Base-by-base conservation (phyloP, 2,888 invertebrate species). In the Craniophora ligustri region DNA sequence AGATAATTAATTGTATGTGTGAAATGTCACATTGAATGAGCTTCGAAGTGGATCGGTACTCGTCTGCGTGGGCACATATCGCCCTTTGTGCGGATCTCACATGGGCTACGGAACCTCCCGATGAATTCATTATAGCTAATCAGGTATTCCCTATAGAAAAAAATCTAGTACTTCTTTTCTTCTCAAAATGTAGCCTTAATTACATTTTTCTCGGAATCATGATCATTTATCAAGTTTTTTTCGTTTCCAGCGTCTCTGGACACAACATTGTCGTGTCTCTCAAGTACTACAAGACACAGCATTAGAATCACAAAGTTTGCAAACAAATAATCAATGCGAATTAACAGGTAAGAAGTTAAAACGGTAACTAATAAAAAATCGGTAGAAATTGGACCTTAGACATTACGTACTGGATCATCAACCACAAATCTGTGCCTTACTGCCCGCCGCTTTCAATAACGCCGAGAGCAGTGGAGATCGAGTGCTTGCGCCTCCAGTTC, bases 1-100 rank as follows among this genome's bases (percentile, higher is more conserved):
- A 87, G 81, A 85, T 85, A 87, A 86, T 87, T 91, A 87, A 84
- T 87, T 87, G 80, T 87, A 85, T 86, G 88, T 74, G 82, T 87
- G 88, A 84, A 79, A 91, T 92, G 92, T 86, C 87, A 88, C 92
- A 91, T 93, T 93, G 93, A 93, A 93, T 93, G 92, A 93, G 81
- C 92, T 91, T 91, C 92, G 91, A 91, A 77, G 91, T 89, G 89
- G 92, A 92, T 88, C 89, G 89, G 70, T 84, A 86, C 74, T 85
- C 87, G 80, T 88, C 91, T 84, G 86, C 91, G 81, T 93, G 92
- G 93, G 93, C 91, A 83, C 92, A 91, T 76, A 87, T 92, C 79
- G 93, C 92, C 92, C 92, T 92, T 62, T 92, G 92, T 89, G 92
- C 93, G 81, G 92, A 93, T 87, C 87, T 90, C 83, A 93, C 93